These are phyloP conservation scores for Alaudala cheleensis DNA, from an alignment of 2,113 vertebrate species.

Conservation along the genomic window DNA sequence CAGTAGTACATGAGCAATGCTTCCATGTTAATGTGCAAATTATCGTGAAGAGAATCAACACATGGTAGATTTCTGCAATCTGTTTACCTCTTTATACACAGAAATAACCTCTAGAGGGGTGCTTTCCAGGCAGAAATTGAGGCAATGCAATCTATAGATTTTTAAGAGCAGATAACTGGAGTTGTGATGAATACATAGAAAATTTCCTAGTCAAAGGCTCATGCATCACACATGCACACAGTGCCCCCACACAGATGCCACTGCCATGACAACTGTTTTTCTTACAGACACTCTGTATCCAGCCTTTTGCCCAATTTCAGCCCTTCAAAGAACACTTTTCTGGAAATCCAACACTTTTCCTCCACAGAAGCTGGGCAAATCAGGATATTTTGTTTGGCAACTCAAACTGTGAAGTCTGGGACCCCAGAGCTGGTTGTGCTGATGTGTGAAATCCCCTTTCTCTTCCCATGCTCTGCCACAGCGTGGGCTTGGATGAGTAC, in stretches of 20 bases:
- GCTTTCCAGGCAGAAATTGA: neutral
- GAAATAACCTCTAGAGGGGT: neutral
- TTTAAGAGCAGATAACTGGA: neutral
- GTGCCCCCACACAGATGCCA: neutral
- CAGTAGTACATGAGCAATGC: neutral
- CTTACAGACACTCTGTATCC: neutral
- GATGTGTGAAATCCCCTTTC: neutral
- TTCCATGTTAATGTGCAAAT: neutral
- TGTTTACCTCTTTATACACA: neutral
- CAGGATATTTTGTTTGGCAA: neutral
- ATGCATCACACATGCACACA: neutral
- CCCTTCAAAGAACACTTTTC: neutral
- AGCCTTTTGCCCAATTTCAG: neutral
- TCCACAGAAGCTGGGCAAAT: neutral
- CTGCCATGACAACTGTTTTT: neutral
- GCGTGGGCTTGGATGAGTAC: fast-evolving
- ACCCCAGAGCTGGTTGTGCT: neutral
- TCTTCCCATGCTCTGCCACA: neutral
- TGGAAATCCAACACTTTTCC: neutral
- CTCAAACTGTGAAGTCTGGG: neutral
- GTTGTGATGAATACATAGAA: neutral
- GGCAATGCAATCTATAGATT: neutral
- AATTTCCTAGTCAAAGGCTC: neutral
- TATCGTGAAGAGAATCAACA: neutral
- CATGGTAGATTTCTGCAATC: neutral